These are phyloP conservation scores for Stictocephala bisonia DNA, from an alignment of 2,888 invertebrate genomes.

Conservation along the genomic window DNA sequence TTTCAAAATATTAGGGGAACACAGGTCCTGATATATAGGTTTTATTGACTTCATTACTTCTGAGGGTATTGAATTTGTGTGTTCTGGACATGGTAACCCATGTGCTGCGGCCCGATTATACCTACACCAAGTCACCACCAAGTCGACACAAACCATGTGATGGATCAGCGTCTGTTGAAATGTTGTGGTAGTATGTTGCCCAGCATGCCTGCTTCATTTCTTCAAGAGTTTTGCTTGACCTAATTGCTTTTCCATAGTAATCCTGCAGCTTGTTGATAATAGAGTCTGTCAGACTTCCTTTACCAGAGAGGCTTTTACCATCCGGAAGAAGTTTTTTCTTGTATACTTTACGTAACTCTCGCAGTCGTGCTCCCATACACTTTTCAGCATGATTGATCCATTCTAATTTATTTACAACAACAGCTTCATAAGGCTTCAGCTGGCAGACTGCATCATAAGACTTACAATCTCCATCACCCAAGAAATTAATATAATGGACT, in stretches of 20 bases:
- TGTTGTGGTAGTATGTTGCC: slow-evolving; percentile 24
- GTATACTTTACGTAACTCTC: slow-evolving; percentile 12
- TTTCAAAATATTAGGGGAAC: background rate
- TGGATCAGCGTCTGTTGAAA: slow-evolving; percentile 24
- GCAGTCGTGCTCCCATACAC: slow-evolving; percentile 16
- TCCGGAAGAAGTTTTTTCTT: slow-evolving; percentile 16
- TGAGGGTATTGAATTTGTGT: background rate
- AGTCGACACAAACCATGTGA: background rate
- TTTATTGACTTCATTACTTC: background rate
- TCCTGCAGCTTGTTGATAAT: background rate
- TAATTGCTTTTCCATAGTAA: slow-evolving; percentile 31
- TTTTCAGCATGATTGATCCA: slow-evolving; percentile 19
- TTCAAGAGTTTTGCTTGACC: slow-evolving; percentile 18
- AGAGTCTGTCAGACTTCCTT: slow-evolving; percentile 10
- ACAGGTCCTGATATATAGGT: background rate
- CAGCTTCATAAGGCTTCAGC: slow-evolving; percentile 8
- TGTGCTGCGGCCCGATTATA: slow-evolving; percentile 23
- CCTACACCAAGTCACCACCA: slow-evolving; percentile 5
- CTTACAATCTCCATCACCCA: slow-evolving; percentile 18
- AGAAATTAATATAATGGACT: slow-evolving; percentile 12
- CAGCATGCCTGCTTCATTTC: slow-evolving; percentile 25
- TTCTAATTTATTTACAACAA: background rate
- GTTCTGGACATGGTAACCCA: slow-evolving; percentile 5
- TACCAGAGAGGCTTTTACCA: slow-evolving; percentile 2
- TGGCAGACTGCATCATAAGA: slow-evolving; percentile 6